Evolutionary conservation across 2,113 vertebrate species (phyloP), one percentile per base, ranked within the genome.

Genomic region (Paedocypris sp.): DNA sequence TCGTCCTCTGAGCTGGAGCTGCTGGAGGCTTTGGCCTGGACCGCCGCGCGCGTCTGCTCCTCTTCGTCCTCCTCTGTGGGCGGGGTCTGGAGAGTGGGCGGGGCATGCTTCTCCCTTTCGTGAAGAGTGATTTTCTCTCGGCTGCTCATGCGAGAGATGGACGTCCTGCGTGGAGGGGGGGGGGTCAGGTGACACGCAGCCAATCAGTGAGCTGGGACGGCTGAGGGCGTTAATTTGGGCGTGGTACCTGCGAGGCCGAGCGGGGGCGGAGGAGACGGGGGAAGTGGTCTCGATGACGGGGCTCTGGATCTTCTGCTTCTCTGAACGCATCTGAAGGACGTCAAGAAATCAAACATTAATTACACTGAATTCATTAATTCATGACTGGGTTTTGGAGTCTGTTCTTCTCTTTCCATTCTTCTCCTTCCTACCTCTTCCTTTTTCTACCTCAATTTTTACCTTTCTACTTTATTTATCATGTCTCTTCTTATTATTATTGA

Each of bases 111-210:
- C 76, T 88, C 86, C 1, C 85, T 73, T 70, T 86, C 86, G 3
- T 87, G 86, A 50, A 88, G 79, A 50, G 78, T 83, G 67, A 87
- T 85, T 74, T 88, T 88, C 65, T 88, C 86, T 51, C 77, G 84
- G 66, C 86, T 88, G 81, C 86, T 88, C 86, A 88, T 86, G 78
- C 86, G 86, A 79, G 83, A 88, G 76, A 88, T 87, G 74, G 86
- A 88, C 68, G 82, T 88, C 85, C 86, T 88, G 82, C 73, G n/a
- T n/a, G n/a, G n/a, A n/a, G n/a, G n/a, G n/a, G n/a, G n/a, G n/a
- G n/a, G n/a, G n/a, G n/a, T n/a, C n/a, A 72, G 73, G 79, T 79
- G 78, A 74, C 84, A 80, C 81, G 81, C 80, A 80, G n/a, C n/a
- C n/a, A 78, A 72, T 45, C 67, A 72, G 36, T 16, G 13, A 39